Conservation (phyloP, 2,888 invertebrate species). For the Pristionchus fissidentatus region DNA sequence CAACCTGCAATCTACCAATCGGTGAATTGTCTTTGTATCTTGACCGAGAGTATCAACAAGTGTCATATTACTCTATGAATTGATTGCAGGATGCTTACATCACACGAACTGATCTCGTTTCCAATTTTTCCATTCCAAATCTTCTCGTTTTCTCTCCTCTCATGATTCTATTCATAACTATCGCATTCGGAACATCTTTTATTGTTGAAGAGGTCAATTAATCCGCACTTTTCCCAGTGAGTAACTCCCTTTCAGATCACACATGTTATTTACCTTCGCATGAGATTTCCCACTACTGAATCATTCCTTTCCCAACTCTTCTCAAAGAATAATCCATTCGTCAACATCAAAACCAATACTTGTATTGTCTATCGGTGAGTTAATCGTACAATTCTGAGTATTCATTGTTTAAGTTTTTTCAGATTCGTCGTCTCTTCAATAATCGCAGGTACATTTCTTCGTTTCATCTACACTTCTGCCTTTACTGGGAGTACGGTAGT, state of each 20-base stretch:
- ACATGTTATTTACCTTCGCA: neutral
- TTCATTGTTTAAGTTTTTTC: neutral
- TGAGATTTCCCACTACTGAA: neutral
- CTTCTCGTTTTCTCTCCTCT: conserved; percentile 36
- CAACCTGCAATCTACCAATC: neutral
- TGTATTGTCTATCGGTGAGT: neutral
- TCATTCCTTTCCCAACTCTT: conserved; percentile 15
- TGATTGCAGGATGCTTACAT: conserved; percentile 20
- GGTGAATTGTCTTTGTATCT: neutral
- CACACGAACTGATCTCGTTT: conserved; percentile 18
- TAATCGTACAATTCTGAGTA: neutral
- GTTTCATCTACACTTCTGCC: conserved; percentile 22
- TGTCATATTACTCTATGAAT: neutral
- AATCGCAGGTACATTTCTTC: neutral
- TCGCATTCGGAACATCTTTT: neutral
- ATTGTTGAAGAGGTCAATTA: neutral
- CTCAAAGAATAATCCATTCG: conserved; percentile 12
- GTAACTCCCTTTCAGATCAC: neutral
- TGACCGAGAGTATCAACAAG: neutral
- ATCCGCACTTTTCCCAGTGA: neutral
- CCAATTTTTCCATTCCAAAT: neutral
- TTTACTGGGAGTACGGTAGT: conserved; percentile 28
- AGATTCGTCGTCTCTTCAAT: conserved; percentile 10
- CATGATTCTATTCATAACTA: neutral
- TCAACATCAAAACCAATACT: neutral